Base-by-base conservation (phyloP, 2,113 vertebrate genomes). In the Neoarius graeffei region DNA sequence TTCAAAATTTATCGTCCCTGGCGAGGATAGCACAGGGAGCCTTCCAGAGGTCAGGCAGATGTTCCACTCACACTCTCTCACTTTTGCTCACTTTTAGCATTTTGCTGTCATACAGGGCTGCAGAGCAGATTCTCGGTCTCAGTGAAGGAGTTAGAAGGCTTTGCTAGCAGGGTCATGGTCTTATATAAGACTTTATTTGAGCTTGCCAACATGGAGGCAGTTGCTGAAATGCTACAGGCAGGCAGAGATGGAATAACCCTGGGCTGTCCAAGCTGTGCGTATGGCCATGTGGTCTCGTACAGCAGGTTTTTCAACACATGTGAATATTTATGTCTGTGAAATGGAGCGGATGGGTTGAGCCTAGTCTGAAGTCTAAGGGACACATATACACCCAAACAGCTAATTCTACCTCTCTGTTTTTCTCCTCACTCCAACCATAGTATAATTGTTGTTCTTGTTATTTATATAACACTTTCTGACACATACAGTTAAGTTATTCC, bases 311-410 rank as follows among this genome's bases (percentile, higher is more conserved):
- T 89, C 88, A 91, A 88, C 94, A 93, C 91, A 94, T 94, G 93
- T 92, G 91, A 93, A 92, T 94, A 92, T 95, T 94, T 95, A 94
- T 94, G 88, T 86, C 88, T 93, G 77, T 92, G 92, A 93, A 94
- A 92, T 91, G 89, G 91, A 92, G 90, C 93, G 85, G 91, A 88
- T 84, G 85, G 89, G 69, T 87, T 76, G 67, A 90, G 92, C 83
- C 92, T 88, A 86, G 90, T 84, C 88, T 88, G 85, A 83, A 89
- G 91, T 90, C 89, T 92, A 92, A 92, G 80, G 88, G 90, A 10
- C 79, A 14, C 27, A 48, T 19, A 42, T 35, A 42, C 57, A 48
- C 57, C 4, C 62, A 76, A 30, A 35, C 64, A 85, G 27, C 35
- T 54, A 60, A 62, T 54, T 54, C 50, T 54, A 54, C 13, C 48